These are phyloP conservation scores for Syngnathus floridae DNA, from an alignment of 2,113 vertebrate species.

Conservation along the genomic window DNA sequence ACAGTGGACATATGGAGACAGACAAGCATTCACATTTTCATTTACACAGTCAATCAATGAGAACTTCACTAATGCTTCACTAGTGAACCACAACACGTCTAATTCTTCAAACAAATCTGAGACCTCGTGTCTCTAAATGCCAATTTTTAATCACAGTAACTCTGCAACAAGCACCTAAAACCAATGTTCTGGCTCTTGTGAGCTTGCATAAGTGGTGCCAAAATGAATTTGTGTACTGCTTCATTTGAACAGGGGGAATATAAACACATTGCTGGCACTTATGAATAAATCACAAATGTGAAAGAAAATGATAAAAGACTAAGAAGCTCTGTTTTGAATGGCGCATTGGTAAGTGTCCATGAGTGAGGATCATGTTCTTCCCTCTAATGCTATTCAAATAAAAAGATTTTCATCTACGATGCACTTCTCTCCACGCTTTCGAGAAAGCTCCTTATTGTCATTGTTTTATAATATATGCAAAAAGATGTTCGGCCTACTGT, in stretches of 20 bases:
- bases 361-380: background rate
- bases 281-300: background rate
- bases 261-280: background rate
- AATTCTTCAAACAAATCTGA: constrained; percentile 1
- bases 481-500: background rate
- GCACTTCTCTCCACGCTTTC: background rate
- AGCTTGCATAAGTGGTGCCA: background rate
- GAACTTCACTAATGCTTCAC: background rate
- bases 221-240: background rate
- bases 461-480: background rate
- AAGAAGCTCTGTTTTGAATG: background rate
- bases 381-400: background rate
- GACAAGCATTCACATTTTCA: background rate
- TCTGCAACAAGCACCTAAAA: background rate
- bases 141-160: background rate
- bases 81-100: background rate
- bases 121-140: background rate
- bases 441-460: background rate
- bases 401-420: background rate
- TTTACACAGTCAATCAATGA: background rate
- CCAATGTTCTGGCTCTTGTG: background rate
- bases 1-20: background rate
- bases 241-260: background rate
- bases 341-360: background rate
- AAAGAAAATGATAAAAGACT: background rate